Evolutionary conservation across 2,888 invertebrate genomes (phyloP).

Genomic region (Lymantria dispar): DNA sequence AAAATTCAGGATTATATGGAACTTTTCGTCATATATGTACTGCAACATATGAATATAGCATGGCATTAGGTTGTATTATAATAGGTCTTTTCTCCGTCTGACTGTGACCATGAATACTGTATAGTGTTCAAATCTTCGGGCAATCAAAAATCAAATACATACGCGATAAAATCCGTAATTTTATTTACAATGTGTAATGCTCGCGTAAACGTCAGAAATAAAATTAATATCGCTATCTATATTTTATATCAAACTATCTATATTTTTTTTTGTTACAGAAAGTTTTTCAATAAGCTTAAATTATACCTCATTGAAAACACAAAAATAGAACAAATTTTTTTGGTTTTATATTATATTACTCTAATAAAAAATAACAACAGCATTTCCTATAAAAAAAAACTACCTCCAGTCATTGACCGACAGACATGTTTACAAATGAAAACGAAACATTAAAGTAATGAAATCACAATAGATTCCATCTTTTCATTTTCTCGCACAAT

Average conservation of each 20-base stretch:
- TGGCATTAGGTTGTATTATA: no score
- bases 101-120: no score
- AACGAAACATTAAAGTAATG: constrained; percentile 1
- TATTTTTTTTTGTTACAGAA: not conserved
- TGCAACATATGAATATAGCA: no score
- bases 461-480: not conserved
- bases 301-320: not conserved
- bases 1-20: no score
- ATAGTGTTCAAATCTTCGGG: no score
- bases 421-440: not conserved
- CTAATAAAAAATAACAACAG: not conserved
- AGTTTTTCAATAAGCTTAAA: not conserved
- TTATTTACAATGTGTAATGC: no score
- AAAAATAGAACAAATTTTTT: not conserved
- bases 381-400: not conserved
- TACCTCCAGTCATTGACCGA: not conserved
- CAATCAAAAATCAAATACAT: no score
- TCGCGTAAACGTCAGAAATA: no score
- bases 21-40: no score
- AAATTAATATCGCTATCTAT: no score
- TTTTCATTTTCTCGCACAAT: not conserved
- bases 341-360: not conserved
- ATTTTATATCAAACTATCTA: not conserved
- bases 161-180: no score
- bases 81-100: no score